A percentile compares a stretch with the other conserved stretches of the same genome.
Conservation (phyloP, 2,797 vertebrate species). For the Moxostoma hubbsi region DNA sequence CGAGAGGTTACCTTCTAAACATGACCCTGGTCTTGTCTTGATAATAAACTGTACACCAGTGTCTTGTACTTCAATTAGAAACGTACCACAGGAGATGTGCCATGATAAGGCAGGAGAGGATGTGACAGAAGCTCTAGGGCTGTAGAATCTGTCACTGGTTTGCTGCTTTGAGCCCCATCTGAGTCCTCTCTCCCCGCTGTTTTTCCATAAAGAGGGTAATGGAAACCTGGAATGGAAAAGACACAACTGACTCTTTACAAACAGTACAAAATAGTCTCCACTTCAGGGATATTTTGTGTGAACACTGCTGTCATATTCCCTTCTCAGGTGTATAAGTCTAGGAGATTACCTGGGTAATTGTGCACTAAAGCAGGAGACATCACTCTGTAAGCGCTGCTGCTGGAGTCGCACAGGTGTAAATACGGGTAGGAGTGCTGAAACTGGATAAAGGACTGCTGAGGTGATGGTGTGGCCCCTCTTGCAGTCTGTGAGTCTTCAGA, state of each 20-base stretch:
- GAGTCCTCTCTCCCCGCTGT: slow-evolving; percentile 94
- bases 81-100: slow-evolving; percentile 93
- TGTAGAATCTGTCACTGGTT: slow-evolving; percentile 86
- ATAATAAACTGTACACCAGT: neutral
- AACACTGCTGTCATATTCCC: neutral
- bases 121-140: slow-evolving; percentile 93
- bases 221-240: slow-evolving; percentile 81
- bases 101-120: slow-evolving; percentile 90
- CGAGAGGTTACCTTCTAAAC: too few species aligned
- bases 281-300: neutral
- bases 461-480: slow-evolving; percentile 88
- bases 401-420: slow-evolving; percentile 92
- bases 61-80: neutral
- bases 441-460: slow-evolving; percentile 94
- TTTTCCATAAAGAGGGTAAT: slow-evolving; percentile 97
- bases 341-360: slow-evolving; percentile 90
- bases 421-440: slow-evolving; percentile 96
- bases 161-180: slow-evolving; percentile 88
- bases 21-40: neutral
- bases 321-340: neutral
- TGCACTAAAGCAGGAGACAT: slow-evolving; percentile 95
- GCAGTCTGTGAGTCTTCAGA: slow-evolving; percentile 87
- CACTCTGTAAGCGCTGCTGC: slow-evolving; percentile 89
- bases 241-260: neutral
- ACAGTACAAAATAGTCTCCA: neutral